Conservation (phyloP, 2,113 vertebrate species). For the Ammodramus savannarum region DNA sequence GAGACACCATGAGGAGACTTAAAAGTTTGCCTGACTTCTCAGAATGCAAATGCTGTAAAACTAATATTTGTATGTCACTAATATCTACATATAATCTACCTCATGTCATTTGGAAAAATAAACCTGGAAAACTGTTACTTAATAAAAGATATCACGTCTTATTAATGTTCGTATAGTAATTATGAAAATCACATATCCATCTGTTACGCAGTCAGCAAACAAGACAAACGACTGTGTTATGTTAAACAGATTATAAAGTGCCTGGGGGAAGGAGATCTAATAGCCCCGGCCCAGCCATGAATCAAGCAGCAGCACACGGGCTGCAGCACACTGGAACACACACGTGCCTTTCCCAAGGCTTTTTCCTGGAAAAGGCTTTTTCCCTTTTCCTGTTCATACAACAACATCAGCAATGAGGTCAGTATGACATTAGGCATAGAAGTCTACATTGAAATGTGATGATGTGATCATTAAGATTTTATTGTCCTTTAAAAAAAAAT, state of each 20-base stretch:
- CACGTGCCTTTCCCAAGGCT: background rate
- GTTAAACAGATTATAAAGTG: conserved; percentile 85
- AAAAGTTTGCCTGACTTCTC: background rate
- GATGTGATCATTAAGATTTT: background rate
- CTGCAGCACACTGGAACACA: background rate
- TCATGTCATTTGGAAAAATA: conserved; percentile 57
- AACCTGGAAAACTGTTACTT: conserved; percentile 66
- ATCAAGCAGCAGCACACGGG: conserved; percentile 65
- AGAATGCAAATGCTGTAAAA: background rate
- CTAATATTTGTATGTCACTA: conserved; percentile 21
- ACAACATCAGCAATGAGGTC: background rate
- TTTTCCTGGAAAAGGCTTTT: background rate
- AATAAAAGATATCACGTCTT: conserved; percentile 77
- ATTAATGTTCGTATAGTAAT: conserved; percentile 72
- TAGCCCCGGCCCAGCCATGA: conserved; percentile 71
- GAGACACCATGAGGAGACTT: background rate
- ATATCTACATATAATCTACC: conserved; percentile 30
- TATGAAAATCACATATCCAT: conserved; percentile 75
- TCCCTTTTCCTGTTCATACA: background rate
- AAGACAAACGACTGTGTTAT: conserved; percentile 85
- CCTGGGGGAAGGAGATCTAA: conserved; percentile 81
- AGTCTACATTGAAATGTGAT: background rate
- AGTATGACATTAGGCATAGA: background rate
- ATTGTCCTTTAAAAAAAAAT: background rate
- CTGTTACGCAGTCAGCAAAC: conserved; percentile 78